A percentile compares a stretch with the other conserved stretches of the same genome.
Conservation (phyloP, 2,888 invertebrate genomes). For the Himalopsyche anomala region DNA sequence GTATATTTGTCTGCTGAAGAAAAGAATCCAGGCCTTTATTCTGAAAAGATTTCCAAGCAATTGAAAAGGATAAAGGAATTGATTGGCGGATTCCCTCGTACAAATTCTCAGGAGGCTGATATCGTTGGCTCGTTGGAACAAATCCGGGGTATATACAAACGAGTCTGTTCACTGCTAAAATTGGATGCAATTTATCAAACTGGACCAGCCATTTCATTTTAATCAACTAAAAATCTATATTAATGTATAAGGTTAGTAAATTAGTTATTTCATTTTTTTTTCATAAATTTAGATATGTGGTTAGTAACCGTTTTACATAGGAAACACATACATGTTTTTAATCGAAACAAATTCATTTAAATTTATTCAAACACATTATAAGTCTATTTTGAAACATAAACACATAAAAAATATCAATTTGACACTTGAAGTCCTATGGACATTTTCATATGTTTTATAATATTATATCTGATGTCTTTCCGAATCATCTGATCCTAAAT, state of each 20-base stretch:
- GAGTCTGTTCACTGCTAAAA: conserved; percentile 82
- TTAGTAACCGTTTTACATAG: background rate
- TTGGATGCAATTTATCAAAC: conserved; percentile 70
- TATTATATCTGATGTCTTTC: no score
- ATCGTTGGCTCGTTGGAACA: conserved; percentile 79
- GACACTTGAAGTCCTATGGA: no score
- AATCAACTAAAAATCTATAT: background rate
- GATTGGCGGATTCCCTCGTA: conserved; percentile 81
- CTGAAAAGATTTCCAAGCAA: conserved; percentile 77
- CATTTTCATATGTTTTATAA: no score
- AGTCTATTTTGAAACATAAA: no score
- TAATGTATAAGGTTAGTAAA: conserved; percentile 7
- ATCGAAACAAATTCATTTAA: no score
- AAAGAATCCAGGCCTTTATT: conserved; percentile 68
- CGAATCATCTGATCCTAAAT: no score
- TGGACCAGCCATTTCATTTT: conserved; percentile 56
- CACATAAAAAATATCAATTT: no score
- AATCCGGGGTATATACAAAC: conserved; percentile 83
- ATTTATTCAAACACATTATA: no score
- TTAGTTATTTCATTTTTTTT: background rate
- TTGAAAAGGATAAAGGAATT: conserved; percentile 78
- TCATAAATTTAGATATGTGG: background rate
- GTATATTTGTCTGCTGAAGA: conserved; percentile 72
- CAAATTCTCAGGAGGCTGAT: conserved; percentile 82
- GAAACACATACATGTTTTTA: no score